Evolutionary conservation across 2,888 invertebrate species (phyloP), one percentile per base, ranked within the genome.

Genomic region (Heliconius cydno): DNA sequence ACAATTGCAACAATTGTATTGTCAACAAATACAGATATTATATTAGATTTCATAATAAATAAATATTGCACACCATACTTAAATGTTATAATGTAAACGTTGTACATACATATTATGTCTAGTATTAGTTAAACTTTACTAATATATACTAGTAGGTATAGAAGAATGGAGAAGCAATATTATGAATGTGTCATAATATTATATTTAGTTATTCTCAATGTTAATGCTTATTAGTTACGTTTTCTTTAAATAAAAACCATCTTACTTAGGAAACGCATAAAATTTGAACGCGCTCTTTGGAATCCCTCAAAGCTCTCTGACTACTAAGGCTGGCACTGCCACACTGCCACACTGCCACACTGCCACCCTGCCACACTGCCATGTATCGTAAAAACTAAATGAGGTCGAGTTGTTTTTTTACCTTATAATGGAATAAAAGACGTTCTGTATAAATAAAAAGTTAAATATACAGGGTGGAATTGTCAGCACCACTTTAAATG

Each of bases 31-130:
- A 71, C 10, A 46, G 28, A 52, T 28, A 52, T 9, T 60, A 60
- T 70, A 67, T 67, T 67, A 10, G 67, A 34, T 52, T 52, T 52
- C 52, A 52, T 38, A 67, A 38, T 67, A 38, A 38, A 38, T 67
- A 67, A 67, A 67, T 67, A 67, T 67, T 67, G 38, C 38, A 67
- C 67, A 67, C n/a, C 5, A 12, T n/a, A n/a, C 13, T 34, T 34
- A 30, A 12, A 66, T 66, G 65, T 7, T 28, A 30, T 30, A 19
- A 28, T 66, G 15, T 19, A 65, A 5, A 28, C 52, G 5, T 15
- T 28, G 28, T 28, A 28, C 28, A 1, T 28, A 28, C 28, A 28
- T 28, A 28, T 28, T 28, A 28, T 28, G 28, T 28, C 28, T 28
- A 28, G 28, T 28, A 28, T 28, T 28, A 28, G 28, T 28, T 28